Evolutionary conservation across 2,888 invertebrate genomes (phyloP).

Genomic region (Drosophila nigricruria): DNA sequence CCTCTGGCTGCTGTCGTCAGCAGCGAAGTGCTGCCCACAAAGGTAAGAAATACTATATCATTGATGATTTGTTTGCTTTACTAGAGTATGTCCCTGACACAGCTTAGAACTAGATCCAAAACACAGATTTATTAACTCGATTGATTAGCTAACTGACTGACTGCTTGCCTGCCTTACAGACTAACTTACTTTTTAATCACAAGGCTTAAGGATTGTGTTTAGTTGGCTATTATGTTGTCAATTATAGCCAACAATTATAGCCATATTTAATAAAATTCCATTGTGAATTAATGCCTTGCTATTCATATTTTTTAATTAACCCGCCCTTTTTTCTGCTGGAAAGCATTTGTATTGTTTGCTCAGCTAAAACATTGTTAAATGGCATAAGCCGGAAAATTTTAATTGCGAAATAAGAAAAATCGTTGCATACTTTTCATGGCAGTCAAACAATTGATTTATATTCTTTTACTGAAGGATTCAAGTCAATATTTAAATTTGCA

Average conservation of each 20-base stretch:
- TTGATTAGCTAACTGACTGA: neutral
- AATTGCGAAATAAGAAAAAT: neutral
- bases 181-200: neutral
- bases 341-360: neutral
- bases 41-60: slow-evolving; percentile 58
- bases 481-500: neutral
- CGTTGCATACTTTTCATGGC: neutral
- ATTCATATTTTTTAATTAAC: neutral
- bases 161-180: no score
- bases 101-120: neutral
- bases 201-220: no score
- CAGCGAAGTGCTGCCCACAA: slow-evolving; percentile 76
- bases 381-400: neutral
- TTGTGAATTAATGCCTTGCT: neutral
- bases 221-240: no score
- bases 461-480: neutral
- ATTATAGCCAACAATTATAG: neutral
- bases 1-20: slow-evolving; percentile 79
- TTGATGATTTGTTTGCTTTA: neutral
- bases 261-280: neutral
- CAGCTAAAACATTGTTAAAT: neutral
- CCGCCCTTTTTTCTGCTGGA: neutral
- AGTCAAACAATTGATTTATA: neutral
- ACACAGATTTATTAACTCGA: no score
- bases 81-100: neutral